phyloP scores from a whole-genome alignment of 2,888 invertebrate genomes.

The Diarsia mendica region DNA sequence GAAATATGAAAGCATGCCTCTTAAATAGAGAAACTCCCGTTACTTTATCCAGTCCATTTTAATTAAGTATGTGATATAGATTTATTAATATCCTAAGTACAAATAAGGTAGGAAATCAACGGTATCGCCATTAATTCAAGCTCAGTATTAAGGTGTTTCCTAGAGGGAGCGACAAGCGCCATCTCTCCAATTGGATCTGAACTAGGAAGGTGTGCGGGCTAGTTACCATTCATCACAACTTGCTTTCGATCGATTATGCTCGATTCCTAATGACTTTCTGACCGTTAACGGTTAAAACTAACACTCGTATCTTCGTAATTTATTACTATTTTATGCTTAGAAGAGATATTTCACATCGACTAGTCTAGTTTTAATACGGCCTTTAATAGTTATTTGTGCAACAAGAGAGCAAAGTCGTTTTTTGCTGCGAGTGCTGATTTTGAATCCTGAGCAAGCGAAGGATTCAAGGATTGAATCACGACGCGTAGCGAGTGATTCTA shows the following conservation, averaged over 20 bases:
- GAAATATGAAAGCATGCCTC: slow-evolving; percentile 6
- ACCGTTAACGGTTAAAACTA: slow-evolving; percentile 32
- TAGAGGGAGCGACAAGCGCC: slow-evolving; percentile 48
- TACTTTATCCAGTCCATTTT: slow-evolving; percentile 49
- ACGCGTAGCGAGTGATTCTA: too few relatives aligned
- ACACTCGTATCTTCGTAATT: slow-evolving; percentile 20
- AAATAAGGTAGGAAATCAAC: slow-evolving; percentile 56
- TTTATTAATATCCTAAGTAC: slow-evolving; percentile 52
- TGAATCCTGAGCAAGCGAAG: too few relatives aligned
- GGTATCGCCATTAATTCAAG: slow-evolving; percentile 40
- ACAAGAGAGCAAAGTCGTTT: too few relatives aligned
- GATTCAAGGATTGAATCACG: too few relatives aligned
- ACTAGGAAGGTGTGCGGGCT: slow-evolving; percentile 34
- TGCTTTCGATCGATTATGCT: slow-evolving; percentile 32
- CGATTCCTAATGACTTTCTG: slow-evolving; percentile 36
- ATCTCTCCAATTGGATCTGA: slow-evolving; percentile 43
- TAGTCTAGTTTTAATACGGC: neutral
- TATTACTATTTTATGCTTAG: slow-evolving; percentile 3
- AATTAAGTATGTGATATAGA: slow-evolving; percentile 48
- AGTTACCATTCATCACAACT: slow-evolving; percentile 28
- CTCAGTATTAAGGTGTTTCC: slow-evolving; percentile 44
- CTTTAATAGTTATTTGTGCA: too few relatives aligned
- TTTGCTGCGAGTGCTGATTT: too few relatives aligned
- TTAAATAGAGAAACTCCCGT: slow-evolving; percentile 35
- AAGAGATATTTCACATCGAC: neutral